Conservation (phyloP, 2,113 vertebrate species). For the Sterrhoptilus dennistouni region DNA sequence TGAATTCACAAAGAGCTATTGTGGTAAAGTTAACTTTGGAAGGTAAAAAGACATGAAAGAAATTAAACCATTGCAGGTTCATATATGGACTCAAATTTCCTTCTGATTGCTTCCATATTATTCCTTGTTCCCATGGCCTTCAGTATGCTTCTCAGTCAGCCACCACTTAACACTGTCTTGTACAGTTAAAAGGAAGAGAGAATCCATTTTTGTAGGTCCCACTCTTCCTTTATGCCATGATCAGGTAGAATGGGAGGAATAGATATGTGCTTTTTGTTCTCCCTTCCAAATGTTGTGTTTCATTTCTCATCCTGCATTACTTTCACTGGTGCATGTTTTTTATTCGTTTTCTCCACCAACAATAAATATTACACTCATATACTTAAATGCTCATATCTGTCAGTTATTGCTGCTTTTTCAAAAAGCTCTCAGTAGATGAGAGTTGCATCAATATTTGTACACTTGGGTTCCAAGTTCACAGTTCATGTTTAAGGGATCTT, state of each 20-base stretch:
- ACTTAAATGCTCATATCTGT: background rate
- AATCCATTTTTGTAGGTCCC: background rate
- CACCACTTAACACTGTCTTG: background rate
- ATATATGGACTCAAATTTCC: background rate
- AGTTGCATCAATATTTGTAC: background rate
- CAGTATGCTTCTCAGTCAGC: background rate
- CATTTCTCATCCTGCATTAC: background rate
- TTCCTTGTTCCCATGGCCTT: background rate
- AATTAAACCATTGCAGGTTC: background rate
- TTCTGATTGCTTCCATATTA: background rate
- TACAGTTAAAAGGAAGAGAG: background rate
- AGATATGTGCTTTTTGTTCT: background rate
- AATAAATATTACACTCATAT: background rate
- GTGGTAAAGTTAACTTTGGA: background rate
- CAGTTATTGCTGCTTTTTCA: background rate
- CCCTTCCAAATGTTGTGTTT: background rate
- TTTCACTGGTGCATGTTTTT: background rate
- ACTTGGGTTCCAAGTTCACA: background rate
- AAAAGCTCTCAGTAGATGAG: background rate
- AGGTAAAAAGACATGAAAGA: background rate
- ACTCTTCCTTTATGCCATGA: background rate
- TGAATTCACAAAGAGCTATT: background rate
- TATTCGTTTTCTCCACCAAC: background rate
- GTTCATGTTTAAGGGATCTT: background rate
- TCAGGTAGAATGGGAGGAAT: background rate